Evolutionary conservation across 2,888 invertebrate species (phyloP).

Genomic region (Tribolium freemani): DNA sequence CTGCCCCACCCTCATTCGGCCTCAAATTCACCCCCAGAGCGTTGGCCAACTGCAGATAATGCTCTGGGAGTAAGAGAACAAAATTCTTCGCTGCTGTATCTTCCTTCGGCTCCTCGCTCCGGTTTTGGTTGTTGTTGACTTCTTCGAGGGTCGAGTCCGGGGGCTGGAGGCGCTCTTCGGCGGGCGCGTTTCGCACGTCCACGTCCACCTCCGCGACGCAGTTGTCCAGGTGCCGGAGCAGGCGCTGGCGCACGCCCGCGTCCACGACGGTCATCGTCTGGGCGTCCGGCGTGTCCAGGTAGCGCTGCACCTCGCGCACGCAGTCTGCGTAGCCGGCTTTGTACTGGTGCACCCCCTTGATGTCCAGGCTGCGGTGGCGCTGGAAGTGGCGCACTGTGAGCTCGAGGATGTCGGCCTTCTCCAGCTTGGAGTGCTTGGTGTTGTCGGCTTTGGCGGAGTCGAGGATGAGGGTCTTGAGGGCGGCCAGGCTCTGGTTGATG

Average conservation of each 20-base stretch:
- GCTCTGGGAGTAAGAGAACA: slow-evolving; percentile 74
- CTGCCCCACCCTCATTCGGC: slow-evolving; percentile 53
- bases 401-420: slow-evolving; percentile 89
- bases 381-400: slow-evolving; percentile 87
- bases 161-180: slow-evolving; percentile 61
- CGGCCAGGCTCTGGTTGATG: slow-evolving; percentile 82
- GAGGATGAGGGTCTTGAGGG: slow-evolving; percentile 79
- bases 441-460: slow-evolving; percentile 78
- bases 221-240: slow-evolving; percentile 74
- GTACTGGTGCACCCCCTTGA: slow-evolving; percentile 75
- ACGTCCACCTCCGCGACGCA: slow-evolving; percentile 75
- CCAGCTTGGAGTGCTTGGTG: slow-evolving; percentile 85
- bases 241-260: slow-evolving; percentile 72
- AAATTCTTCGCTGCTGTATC: slow-evolving; percentile 67
- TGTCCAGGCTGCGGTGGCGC: slow-evolving; percentile 78
- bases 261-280: slow-evolving; percentile 73
- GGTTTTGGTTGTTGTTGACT: slow-evolving; percentile 58
- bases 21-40: slow-evolving; percentile 68
- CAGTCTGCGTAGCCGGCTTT: slow-evolving; percentile 78
- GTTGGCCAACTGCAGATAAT: slow-evolving; percentile 74
- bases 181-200: slow-evolving; percentile 63
- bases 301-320: slow-evolving; percentile 74
- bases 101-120: slow-evolving; percentile 38
- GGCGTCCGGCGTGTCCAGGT: slow-evolving; percentile 74
- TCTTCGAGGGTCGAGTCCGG: slow-evolving; percentile 65